A percentile compares a stretch with the other conserved stretches of the same genome.
Evolutionary conservation across 2,113 vertebrate genomes (phyloP).

Genomic region (Mormoops blainvillei): DNA sequence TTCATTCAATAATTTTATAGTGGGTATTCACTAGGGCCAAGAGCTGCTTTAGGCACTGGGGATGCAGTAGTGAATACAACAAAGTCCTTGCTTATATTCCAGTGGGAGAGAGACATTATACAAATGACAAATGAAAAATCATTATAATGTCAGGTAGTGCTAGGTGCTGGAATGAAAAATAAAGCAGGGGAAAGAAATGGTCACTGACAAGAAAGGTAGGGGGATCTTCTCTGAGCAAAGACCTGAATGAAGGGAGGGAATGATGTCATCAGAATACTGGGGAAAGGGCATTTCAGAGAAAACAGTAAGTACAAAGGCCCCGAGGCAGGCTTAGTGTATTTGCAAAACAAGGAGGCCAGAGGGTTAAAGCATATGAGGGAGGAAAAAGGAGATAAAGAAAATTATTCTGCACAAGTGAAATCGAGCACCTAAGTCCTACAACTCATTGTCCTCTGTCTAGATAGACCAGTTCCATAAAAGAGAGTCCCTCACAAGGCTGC

Average conservation of each 20-base stretch:
- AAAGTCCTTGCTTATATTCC: not conserved
- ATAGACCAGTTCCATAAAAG: not conserved
- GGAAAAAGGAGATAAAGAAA: not conserved
- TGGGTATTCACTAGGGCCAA: not conserved
- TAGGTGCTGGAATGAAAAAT: not conserved
- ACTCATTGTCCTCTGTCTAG: not conserved
- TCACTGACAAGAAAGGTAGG: not conserved
- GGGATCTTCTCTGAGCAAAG: not conserved
- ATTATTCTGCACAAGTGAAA: not conserved
- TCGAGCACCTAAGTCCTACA: not conserved
- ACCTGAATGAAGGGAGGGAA: not conserved
- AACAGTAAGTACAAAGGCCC: not conserved
- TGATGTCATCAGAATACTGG: not conserved
- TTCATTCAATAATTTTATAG: not conserved
- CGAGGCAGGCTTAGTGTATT: not conserved
- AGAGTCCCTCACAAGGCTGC: not conserved
- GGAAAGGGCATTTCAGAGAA: not conserved
- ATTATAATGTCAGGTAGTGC: not conserved
- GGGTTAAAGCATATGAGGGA: not conserved
- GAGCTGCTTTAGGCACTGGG: not conserved
- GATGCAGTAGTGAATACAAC: not conserved
- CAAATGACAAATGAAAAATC: not conserved
- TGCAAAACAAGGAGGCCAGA: not conserved
- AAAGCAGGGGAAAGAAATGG: not conserved
- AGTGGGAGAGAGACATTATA: not conserved